Evolutionary conservation across 2,888 invertebrate species (phyloP).

Genomic region (Ceriagrion tenellum): DNA sequence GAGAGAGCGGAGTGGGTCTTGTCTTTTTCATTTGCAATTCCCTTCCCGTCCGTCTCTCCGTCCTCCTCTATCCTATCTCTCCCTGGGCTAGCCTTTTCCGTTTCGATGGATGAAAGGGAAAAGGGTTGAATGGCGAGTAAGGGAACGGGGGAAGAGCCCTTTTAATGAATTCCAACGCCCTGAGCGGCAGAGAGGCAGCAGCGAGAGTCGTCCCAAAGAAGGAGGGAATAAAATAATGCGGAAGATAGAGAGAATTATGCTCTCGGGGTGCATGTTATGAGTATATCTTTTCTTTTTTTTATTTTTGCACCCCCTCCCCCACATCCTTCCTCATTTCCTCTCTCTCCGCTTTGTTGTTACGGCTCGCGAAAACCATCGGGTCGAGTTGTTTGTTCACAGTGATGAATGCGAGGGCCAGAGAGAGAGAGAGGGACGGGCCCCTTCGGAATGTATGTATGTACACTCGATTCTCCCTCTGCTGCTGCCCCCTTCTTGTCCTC

Average conservation of each 20-base stretch:
- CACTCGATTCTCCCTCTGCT: background rate
- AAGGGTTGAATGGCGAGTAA: background rate
- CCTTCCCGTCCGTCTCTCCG: background rate
- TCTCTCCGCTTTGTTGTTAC: background rate
- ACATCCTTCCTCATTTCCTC: background rate
- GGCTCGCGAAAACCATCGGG: conserved; percentile 9
- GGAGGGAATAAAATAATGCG: background rate
- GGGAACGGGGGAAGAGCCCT: background rate
- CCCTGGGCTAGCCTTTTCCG: background rate
- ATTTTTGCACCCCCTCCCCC: background rate
- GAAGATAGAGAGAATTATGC: background rate
- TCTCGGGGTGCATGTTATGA: background rate
- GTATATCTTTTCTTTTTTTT: background rate
- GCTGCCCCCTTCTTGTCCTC: background rate
- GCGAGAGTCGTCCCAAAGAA: too few species aligned
- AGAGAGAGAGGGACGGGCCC: background rate
- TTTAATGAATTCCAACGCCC: background rate
- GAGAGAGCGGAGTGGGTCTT: background rate
- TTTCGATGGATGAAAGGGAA: background rate
- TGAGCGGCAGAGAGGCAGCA: background rate
- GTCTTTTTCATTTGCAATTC: conserved; percentile 13
- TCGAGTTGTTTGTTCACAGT: background rate
- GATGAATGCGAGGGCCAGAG: background rate
- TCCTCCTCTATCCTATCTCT: too few species aligned
- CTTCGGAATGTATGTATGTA: background rate